Base-by-base conservation (phyloP, 2,113 vertebrate genomes). In the Phoxinus phoxinus region DNA sequence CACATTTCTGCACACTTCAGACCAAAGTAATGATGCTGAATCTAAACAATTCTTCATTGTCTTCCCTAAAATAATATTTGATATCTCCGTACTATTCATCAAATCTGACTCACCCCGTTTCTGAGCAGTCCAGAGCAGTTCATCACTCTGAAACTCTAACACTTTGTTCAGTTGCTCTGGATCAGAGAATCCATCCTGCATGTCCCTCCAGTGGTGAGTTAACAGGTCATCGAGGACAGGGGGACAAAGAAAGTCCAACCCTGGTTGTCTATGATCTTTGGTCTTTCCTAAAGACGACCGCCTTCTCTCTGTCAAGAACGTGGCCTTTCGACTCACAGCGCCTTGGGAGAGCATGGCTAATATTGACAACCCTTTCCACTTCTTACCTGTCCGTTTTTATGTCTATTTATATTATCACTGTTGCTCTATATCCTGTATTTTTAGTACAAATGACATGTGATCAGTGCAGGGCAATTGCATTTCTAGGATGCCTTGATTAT, bases 61-160 rank as follows among this genome's bases (percentile, higher is more conserved):
- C 61, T 30, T 17, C 5, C 13, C 13, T 65, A 63, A 63, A 63
- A 63, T 63, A 27, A 27, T 12, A 27, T 73, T 73, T 12, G 3
- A 74, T 1, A 75, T 48, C 73, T 75, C 12, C 0, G 1, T 71
- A 37, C 58, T 56, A 51, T 51, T 81, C 30, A 73, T 41, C 30
- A 73, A 32, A 51, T 69, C 46, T 17, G 17, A 92, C 92, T 65
- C 77, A 93, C 92, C 92, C 46, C n/a, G 59, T 87, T 89, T 91
- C 69, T 88, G 85, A 73, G 90, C 86, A 32, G 87, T 91, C 92
- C 92, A 93, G 76, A 74, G 85, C 79, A 93, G 86, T 80, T 93
- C 91, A 56, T 93, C 88, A 48, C 89, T 90, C 56, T 88, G 84
- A 56, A 91, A 89, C 73, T 87, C 90, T 58, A 93, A 75, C 30